Conservation (phyloP, 2,113 vertebrate species). For the Prietella phreatophila region DNA sequence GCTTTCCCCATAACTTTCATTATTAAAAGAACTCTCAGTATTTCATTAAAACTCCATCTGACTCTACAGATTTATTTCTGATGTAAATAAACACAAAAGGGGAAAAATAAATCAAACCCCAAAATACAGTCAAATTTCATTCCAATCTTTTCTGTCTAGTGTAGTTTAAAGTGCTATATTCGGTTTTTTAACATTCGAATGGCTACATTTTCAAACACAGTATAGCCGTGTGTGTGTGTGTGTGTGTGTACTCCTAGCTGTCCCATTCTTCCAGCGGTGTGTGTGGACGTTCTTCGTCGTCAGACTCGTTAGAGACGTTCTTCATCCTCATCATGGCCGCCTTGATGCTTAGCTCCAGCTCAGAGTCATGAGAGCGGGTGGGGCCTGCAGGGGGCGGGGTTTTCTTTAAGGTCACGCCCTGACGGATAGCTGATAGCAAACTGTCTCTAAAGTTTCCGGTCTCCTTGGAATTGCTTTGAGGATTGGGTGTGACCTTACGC, state of each 20-base stretch:
- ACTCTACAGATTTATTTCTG: background rate
- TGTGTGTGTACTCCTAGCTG: conserved; percentile 36
- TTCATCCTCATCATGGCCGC: conserved; percentile 93
- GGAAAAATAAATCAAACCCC: background rate
- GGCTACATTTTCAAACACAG: background rate
- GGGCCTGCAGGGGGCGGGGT: conserved; percentile 60
- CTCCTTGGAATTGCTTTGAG: rapidly evolving
- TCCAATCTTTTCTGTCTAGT: background rate
- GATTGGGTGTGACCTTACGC: conserved; percentile 62
- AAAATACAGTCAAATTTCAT: background rate
- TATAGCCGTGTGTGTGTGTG: background rate
- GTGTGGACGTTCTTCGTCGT: conserved; percentile 64
- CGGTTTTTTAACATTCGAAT: background rate
- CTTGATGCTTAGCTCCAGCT: conserved; percentile 89
- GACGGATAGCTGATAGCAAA: conserved; percentile 84
- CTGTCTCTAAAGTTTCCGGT: conserved; percentile 67
- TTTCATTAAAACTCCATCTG: background rate
- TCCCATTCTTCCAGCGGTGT: conserved; percentile 75
- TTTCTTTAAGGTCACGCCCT: conserved; percentile 87
- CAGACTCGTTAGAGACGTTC: conserved; percentile 85
- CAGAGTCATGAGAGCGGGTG: conserved; percentile 57
- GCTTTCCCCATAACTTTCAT: background rate
- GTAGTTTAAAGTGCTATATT: background rate
- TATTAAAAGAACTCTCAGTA: background rate
- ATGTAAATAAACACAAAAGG: background rate